Evolutionary conservation across 2,797 vertebrate genomes (phyloP).

Genomic region (Cryptoprocta ferox): DNA sequence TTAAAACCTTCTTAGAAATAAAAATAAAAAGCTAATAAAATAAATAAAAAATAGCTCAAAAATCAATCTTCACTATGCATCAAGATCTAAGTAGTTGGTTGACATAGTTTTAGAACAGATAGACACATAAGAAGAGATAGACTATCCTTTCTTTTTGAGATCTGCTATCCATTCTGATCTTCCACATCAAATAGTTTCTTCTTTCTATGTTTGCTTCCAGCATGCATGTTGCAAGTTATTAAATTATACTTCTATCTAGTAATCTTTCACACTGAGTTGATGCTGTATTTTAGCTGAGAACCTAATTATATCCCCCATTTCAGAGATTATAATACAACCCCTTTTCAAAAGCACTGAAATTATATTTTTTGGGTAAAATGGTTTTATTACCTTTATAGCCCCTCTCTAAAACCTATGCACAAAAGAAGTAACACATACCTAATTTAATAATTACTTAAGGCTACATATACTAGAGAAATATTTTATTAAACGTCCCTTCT

Average conservation of each 20-base stretch:
- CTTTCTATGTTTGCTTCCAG: slow-evolving; percentile 18
- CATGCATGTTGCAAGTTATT: neutral
- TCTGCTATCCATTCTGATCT: neutral
- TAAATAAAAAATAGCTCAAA: slow-evolving; percentile 21
- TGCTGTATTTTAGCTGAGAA: slow-evolving; percentile 47
- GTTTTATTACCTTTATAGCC: slow-evolving; percentile 37
- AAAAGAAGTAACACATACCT: slow-evolving; percentile 45
- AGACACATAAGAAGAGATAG: neutral
- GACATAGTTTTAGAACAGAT: neutral
- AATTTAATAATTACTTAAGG: slow-evolving; percentile 39
- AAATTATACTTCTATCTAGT: slow-evolving; percentile 42
- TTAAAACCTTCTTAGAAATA: slow-evolving; percentile 50
- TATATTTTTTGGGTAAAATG: slow-evolving; percentile 34
- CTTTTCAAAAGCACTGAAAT: slow-evolving; percentile 58
- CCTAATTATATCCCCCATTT: slow-evolving; percentile 60
- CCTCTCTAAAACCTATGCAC: slow-evolving; percentile 47
- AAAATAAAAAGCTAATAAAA: neutral
- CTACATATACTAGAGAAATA: slow-evolving; percentile 27
- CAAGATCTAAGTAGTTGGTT: slow-evolving; percentile 12
- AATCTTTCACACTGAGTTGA: slow-evolving; percentile 36
- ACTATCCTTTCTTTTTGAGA: neutral
- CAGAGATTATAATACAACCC: slow-evolving; percentile 35
- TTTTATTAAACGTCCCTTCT: slow-evolving; percentile 33
- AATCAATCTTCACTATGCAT: slow-evolving; percentile 43
- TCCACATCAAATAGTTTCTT: neutral